Percentiles rank a stretch among this genome's conserved stretches.
phyloP scores from a whole-genome alignment of 2,888 invertebrate genomes.

The Papilio gigon region DNA sequence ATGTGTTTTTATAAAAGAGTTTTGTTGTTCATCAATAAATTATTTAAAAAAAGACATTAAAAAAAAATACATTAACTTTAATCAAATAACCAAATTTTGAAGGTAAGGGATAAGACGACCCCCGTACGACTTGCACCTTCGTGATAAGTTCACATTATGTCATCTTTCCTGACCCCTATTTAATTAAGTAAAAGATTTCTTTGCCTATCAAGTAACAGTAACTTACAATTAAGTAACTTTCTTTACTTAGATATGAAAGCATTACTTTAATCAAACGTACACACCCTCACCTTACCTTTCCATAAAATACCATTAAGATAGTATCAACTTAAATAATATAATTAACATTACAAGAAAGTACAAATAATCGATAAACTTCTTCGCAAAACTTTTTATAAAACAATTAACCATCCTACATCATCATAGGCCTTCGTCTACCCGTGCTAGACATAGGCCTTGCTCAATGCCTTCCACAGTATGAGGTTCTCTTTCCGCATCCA shows the following conservation, averaged over 20 bases:
- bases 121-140: conserved; percentile 13
- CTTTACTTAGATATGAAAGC: neutral
- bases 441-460: no score
- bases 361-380: neutral
- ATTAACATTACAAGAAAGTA: neutral
- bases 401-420: neutral
- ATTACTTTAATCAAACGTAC: conserved; percentile 14
- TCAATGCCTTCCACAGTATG: no score
- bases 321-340: neutral
- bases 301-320: neutral
- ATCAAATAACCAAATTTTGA: neutral
- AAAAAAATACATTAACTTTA: neutral
- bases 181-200: conserved; percentile 35
- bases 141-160: conserved; percentile 33
- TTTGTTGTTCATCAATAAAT: no score
- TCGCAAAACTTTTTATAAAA: neutral
- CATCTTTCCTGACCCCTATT: conserved; percentile 30
- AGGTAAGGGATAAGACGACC: neutral
- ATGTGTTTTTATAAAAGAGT: no score
- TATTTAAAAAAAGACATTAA: no score
- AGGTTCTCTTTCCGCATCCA: no score
- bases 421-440: no score
- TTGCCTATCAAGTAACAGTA: conserved; percentile 32
- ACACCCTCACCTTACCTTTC: neutral
- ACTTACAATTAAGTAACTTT: conserved; percentile 16